These are phyloP conservation scores for Hyperoplus immaculatus DNA, from an alignment of 2,797 vertebrate species.

Conservation along the genomic window DNA sequence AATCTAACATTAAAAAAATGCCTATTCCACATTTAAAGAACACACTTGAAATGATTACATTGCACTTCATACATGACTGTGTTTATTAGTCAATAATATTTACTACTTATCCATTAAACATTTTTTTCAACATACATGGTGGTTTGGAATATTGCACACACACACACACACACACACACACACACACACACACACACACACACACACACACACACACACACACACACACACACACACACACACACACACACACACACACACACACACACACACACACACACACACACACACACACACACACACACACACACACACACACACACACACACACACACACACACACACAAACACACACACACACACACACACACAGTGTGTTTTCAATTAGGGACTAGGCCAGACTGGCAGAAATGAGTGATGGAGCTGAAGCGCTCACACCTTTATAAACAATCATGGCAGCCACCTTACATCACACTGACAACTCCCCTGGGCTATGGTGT, in stretches of 20 bases:
- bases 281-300: too few species aligned
- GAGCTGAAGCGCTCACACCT: constrained; percentile 46
- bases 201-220: too few species aligned
- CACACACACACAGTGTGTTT: constrained; percentile 17
- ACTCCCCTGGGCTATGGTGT: constrained; percentile 23
- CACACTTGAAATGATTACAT: not conserved
- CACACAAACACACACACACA: too few species aligned
- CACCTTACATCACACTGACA: constrained; percentile 56
- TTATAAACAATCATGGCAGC: constrained; percentile 61
- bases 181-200: too few species aligned
- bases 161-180: too few species aligned
- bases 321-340: too few species aligned
- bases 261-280: too few species aligned
- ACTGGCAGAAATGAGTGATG: constrained; percentile 50
- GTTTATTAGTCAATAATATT: constrained; percentile 4
- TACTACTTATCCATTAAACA: not conserved
- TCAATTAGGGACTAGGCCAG: constrained; percentile 44
- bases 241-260: too few species aligned
- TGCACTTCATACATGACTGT: not conserved
- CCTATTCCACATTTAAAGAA: not conserved
- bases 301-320: too few species aligned
- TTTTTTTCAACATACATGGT: too few species aligned
- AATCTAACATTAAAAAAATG: not conserved
- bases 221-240: too few species aligned
- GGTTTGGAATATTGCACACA: too few species aligned